Evolutionary conservation across 2,888 invertebrate species (phyloP).

Genomic region (Rhagium mordax): DNA sequence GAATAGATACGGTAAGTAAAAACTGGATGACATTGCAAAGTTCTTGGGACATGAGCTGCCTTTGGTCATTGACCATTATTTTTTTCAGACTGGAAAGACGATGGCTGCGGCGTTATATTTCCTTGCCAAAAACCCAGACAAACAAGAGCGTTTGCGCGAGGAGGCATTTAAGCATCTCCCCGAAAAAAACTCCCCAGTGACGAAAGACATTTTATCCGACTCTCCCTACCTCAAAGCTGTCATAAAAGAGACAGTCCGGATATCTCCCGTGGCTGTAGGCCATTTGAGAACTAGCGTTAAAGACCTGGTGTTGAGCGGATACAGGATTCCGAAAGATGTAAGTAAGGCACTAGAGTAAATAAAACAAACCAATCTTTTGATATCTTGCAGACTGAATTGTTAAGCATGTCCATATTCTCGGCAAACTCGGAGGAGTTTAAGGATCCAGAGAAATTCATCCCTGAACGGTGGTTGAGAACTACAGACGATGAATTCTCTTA

Average conservation of each 20-base stretch:
- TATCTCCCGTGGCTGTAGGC: constrained; percentile 59
- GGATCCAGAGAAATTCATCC: constrained; percentile 57
- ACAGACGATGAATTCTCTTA: constrained; percentile 51
- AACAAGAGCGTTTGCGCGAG: constrained; percentile 67
- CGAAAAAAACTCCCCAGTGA: constrained; percentile 61
- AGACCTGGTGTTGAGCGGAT: constrained; percentile 65
- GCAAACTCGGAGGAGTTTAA: constrained; percentile 44
- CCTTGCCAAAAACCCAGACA: constrained; percentile 68
- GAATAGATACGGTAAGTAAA: constrained; percentile 78
- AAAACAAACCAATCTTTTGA: no score
- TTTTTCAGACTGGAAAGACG: constrained; percentile 70
- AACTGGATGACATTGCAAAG: no score
- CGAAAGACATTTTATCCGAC: constrained; percentile 64
- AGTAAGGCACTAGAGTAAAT: no score
- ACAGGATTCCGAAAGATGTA: constrained; percentile 65
- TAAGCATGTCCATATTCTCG: constrained; percentile 35
- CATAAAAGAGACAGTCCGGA: constrained; percentile 76
- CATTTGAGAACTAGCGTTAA: constrained; percentile 56
- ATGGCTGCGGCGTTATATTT: constrained; percentile 68
- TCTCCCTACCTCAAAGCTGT: constrained; percentile 75
- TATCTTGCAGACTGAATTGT: constrained; percentile 50
- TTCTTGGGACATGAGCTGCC: no score
- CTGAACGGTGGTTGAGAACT: constrained; percentile 61
- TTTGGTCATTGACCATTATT: neutral
- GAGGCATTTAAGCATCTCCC: constrained; percentile 64